These are phyloP conservation scores for Fukomys damarensis DNA, from an alignment of 2,113 vertebrate genomes.

Conservation along the genomic window DNA sequence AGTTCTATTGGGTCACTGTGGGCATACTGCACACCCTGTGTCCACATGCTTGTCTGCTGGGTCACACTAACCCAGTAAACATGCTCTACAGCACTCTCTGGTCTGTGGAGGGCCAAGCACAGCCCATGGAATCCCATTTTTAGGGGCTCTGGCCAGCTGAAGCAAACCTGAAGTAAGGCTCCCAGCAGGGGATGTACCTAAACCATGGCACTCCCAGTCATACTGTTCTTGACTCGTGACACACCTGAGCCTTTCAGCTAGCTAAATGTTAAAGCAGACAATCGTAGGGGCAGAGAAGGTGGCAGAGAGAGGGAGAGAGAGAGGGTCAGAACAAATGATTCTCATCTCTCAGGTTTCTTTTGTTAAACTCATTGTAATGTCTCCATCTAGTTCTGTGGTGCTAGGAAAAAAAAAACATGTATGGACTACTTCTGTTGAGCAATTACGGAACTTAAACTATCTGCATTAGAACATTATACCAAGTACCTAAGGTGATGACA, in stretches of 20 bases:
- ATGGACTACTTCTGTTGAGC: not conserved
- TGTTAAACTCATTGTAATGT: slow-evolving; percentile 21
- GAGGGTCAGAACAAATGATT: not conserved
- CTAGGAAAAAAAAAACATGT: not conserved
- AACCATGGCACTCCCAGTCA: not conserved
- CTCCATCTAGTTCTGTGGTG: not conserved
- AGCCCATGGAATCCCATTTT: not conserved
- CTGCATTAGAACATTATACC: not conserved
- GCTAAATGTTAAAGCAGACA: not conserved
- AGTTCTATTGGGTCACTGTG: not conserved
- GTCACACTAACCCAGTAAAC: slow-evolving; percentile 49
- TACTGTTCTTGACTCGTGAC: not conserved
- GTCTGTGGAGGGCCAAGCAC: not conserved
- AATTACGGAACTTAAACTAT: not conserved
- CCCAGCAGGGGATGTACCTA: not conserved
- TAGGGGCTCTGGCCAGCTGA: not conserved
- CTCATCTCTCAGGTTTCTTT: not conserved
- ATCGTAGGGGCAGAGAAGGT: not conserved
- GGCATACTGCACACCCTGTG: not conserved
- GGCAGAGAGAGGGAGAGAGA: no score
- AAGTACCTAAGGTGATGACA: not conserved
- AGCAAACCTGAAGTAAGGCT: not conserved
- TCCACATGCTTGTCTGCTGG: not conserved
- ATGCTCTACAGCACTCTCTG: not conserved
- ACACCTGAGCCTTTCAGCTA: not conserved